Evolutionary conservation across 2,888 invertebrate species (phyloP), one percentile per base, ranked within the genome.

Genomic region (Orgyia antiqua): DNA sequence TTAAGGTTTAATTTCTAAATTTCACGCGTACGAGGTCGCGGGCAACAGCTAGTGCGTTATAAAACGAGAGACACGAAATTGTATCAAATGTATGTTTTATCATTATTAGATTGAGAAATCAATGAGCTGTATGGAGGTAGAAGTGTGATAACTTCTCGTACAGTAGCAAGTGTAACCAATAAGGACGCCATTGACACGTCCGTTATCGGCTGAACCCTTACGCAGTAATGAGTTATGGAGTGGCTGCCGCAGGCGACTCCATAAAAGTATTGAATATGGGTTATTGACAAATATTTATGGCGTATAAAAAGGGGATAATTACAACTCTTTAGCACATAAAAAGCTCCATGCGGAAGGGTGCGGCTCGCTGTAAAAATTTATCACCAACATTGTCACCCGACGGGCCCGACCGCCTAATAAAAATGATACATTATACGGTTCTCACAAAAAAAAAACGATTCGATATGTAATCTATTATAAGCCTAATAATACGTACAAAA

Each of bases 241-340:
- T 73, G 73, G 68, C 67, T 46, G 69, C 77, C 74, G 70, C 76
- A 66, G 68, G 68, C 67, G 65, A 77, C 68, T 78, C 71, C 77
- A 84, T 84, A 80, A 83, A 80, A 68, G 72, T 74, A 79, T 80
- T 77, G 71, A 79, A 68, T 73, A 77, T 68, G 73, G 78, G 76
- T 79, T 83, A 83, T 82, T 84, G 83, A 82, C 83, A 83, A 83
- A 84, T 83, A 83, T 83, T 84, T 83, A 84, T 82, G 76, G 74
- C 72, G 73, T 78, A 84, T 82, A 80, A 83, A 82, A 70, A 82
- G 77, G 75, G 77, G 74, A 82, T 84, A 86, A 86, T 86, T 84
- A 84, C 80, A 84, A 83, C 82, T 86, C 82, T 84, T 84, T 84
- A 74, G 72, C 73, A 70, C 76, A 76, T 83, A 84, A 83, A 84